Base-by-base conservation (phyloP, 2,888 invertebrate species). In the Microplitis manilae region DNA sequence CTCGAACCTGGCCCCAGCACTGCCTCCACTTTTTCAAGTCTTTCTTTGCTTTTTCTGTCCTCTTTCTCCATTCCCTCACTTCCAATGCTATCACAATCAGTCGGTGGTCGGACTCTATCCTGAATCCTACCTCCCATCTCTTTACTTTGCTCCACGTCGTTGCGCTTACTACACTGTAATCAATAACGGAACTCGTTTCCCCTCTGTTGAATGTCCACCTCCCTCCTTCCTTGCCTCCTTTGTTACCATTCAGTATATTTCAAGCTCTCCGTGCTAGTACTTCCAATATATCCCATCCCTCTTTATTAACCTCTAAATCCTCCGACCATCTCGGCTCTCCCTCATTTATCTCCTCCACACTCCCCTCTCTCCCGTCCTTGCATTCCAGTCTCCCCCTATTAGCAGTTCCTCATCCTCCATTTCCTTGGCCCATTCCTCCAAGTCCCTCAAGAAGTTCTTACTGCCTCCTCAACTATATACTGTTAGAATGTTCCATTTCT, bases 301-400 rank as follows among this genome's bases (percentile, higher is more conserved):
- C 65, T 65, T 38, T 60, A 15, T 70, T 69, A 2, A 68, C 76
- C 13, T 9, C 17, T 39, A 40, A 62, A 8, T 71, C 69, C 9
- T 41, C 41, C 6, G 41, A 17, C 71, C 71, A 50, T 70, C 40
- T 41, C 64, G 64, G 65, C 8, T 70, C 67, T 59, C 40, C 50
- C 7, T 72, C 71, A 13, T 60, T 70, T 9, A 60, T 8, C 1
- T 60, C 6, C 40, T 50, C 69, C 13, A 72, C n/a, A 7, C 69
- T 62, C 13, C 59, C 20, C 8, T 50, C 39, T 59, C 67, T 59
- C 50, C 64, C 71, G 1, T 41, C 41, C 41, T 41, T 2, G 41
- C 41, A 9, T 41, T 41, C 41, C 41, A 6, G 41, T 41, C 41
- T 9, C 41, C 41, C 1, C 41, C 41, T 6, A 41, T 41, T 41